A percentile compares a stretch with the other conserved stretches of the same genome.
phyloP scores from a whole-genome alignment of 2,113 vertebrate genomes.

The Psophia crepitans region DNA sequence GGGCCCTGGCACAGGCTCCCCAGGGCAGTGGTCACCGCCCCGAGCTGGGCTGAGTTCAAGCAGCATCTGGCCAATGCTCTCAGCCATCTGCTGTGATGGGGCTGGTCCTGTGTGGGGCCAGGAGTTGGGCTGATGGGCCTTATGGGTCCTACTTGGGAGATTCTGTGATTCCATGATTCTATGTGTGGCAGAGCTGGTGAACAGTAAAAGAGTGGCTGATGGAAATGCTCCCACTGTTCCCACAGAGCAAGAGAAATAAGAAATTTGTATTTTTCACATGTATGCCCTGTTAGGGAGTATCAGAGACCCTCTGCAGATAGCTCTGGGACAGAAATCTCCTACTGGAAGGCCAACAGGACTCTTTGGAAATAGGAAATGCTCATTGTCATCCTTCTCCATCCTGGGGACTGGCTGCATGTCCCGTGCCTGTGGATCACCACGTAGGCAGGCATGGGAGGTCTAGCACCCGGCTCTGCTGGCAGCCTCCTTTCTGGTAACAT shows the following conservation, averaged over 20 bases:
- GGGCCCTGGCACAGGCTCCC: no score
- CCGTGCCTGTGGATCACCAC: accelerated
- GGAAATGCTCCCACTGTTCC: background rate
- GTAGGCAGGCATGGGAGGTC: background rate
- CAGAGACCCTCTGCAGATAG: background rate
- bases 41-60: no score
- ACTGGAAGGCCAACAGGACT: background rate
- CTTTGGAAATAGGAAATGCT: background rate
- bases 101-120: no score
- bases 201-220: background rate
- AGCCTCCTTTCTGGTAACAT: background rate
- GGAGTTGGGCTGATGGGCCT: no score
- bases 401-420: background rate
- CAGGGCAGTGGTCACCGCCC: no score
- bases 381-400: accelerated
- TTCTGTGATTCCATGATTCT: no score
- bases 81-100: no score
- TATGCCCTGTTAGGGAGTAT: background rate
- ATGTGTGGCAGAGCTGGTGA: background rate
- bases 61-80: no score
- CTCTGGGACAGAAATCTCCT: background rate
- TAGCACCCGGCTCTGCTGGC: background rate
- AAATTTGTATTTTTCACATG: background rate
- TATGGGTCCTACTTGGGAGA: no score
- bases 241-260: background rate